These are phyloP conservation scores for Nebria brevicollis DNA, from an alignment of 2,888 invertebrate species.

Conservation along the genomic window DNA sequence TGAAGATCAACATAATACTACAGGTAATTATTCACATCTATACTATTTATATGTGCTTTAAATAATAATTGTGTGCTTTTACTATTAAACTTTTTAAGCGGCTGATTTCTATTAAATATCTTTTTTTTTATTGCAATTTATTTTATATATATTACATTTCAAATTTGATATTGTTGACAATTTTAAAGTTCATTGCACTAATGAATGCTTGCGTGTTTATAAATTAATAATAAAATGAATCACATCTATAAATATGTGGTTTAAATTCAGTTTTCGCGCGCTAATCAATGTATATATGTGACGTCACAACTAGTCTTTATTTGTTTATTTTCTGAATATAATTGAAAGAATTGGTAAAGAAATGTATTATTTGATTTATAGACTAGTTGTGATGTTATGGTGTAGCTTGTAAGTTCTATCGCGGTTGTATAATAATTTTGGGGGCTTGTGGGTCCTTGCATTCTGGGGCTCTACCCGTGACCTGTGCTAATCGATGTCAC, in stretches of 20 bases:
- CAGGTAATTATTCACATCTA: constrained; percentile 14
- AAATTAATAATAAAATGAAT: no score
- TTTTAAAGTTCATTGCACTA: no score
- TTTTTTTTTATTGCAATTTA: no score
- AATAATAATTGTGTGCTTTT: not conserved
- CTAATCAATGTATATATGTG: not conserved
- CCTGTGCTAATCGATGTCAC: constrained; percentile 78
- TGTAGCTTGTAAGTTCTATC: no score
- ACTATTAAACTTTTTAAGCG: no score
- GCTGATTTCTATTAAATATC: no score
- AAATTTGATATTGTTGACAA: no score
- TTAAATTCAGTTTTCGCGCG: not conserved
- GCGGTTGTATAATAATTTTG: no score
- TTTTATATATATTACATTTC: no score
- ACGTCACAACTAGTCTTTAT: not conserved
- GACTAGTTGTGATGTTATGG: not conserved
- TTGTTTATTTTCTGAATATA: not conserved
- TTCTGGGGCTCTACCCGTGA: constrained; percentile 84
- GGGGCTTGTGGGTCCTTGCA: constrained; percentile 50
- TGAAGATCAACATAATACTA: constrained; percentile 64
- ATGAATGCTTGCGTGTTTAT: no score
- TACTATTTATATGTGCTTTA: not conserved
- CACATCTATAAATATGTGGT: not conserved
- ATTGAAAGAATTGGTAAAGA: not conserved
- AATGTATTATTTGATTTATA: not conserved